These are phyloP conservation scores for Rhynchophorus ferrugineus DNA, from an alignment of 1,140 invertebrate genomes.

Conservation along the genomic window DNA sequence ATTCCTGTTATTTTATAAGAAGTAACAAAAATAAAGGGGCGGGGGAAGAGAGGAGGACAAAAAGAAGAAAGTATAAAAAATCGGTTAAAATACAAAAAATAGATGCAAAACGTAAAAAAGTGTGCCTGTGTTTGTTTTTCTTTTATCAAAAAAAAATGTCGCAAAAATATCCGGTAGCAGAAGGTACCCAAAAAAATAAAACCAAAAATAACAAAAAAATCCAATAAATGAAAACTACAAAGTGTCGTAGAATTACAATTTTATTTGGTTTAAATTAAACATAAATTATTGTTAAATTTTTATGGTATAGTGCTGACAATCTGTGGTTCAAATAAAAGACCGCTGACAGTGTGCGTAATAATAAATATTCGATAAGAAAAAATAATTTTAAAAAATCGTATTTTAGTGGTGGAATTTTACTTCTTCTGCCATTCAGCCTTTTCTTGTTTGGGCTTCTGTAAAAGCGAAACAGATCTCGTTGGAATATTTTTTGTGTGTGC, in stretches of 20 bases:
- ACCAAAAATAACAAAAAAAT: background rate
- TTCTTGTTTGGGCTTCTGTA: constrained; percentile 49
- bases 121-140: constrained; percentile 5
- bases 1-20: too few species aligned
- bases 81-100: background rate
- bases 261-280: background rate
- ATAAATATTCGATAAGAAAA: constrained; percentile 5
- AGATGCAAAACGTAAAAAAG: constrained; percentile 12
- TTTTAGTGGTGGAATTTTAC: constrained; percentile 37
- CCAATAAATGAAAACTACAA: background rate
- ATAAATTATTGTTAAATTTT: constrained; percentile 1
- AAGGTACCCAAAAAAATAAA: background rate
- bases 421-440: constrained; percentile 78
- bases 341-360: constrained; percentile 3
- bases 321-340: background rate
- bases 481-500: too few species aligned
- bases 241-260: background rate
- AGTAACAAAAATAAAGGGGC: too few species aligned
- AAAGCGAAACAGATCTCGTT: constrained; percentile 13
- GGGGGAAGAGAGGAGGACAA: too few species aligned
- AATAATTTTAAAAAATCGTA: background rate
- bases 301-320: background rate
- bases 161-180: constrained; percentile 2
- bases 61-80: constrained; percentile 9
- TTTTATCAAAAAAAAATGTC: background rate